phyloP scores from a whole-genome alignment of 2,797 vertebrate genomes.

The Xyrichtys novacula region DNA sequence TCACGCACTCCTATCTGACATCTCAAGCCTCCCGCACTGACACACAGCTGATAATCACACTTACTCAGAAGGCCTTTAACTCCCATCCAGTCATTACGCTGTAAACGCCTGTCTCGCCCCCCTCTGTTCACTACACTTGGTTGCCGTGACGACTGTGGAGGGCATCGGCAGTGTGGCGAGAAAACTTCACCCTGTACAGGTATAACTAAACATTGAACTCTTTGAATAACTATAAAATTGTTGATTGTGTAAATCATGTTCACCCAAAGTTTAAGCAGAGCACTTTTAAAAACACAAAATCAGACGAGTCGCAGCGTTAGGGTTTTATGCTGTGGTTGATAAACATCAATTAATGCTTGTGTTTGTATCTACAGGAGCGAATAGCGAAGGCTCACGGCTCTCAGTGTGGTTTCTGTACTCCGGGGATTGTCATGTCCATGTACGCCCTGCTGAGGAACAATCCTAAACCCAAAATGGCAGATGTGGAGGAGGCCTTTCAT shows the following conservation, averaged over 20 bases:
- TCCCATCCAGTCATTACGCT: conserved; percentile 84
- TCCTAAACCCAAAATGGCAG: conserved; percentile 84
- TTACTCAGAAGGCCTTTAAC: conserved; percentile 38
- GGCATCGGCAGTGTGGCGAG: conserved; percentile 78
- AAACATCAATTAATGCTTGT: background rate
- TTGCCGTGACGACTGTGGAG: conserved; percentile 86
- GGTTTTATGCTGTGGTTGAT: too few species aligned
- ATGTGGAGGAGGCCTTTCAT: conserved; percentile 94
- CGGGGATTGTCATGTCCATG: conserved; percentile 97
- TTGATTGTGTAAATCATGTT: too few species aligned
- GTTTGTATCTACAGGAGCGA: conserved; percentile 84
- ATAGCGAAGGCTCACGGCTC: conserved; percentile 94
- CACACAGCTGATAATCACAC: background rate
- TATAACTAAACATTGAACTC: conserved; percentile 20
- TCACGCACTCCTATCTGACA: conserved; percentile 28
- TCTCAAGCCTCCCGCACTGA: too few species aligned
- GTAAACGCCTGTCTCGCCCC: conserved; percentile 94
- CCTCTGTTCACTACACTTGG: conserved; percentile 90
- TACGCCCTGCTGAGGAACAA: conserved; percentile 92
- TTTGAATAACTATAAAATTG: too few species aligned
- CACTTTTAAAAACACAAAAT: too few species aligned
- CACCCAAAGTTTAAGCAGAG: too few species aligned
- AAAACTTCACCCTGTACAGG: conserved; percentile 82
- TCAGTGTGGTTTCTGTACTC: conserved; percentile 97
- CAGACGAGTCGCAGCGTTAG: too few species aligned